Evolutionary conservation across 2,888 invertebrate species (phyloP).

Genomic region (Melanotus villosus): DNA sequence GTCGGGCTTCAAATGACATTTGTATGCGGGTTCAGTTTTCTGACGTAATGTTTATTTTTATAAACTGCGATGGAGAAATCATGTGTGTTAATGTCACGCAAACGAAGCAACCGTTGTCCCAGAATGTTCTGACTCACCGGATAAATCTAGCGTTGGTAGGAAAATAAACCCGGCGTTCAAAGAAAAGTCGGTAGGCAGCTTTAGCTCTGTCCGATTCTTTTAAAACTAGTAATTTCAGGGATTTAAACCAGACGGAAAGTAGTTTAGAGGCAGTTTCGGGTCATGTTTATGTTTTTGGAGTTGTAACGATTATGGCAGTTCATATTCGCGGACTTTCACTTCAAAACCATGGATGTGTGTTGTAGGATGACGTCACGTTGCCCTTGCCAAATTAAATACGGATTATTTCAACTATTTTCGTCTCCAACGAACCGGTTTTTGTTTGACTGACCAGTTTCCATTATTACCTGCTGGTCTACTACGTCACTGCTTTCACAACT

Average conservation of each 20-base stretch:
- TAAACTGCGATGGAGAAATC: conserved; percentile 47
- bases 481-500: conserved; percentile 55
- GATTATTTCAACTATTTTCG: conserved; percentile 41
- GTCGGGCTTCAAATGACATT: conserved; percentile 50
- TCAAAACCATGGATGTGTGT: conserved; percentile 21
- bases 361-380: conserved; percentile 47
- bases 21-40: conserved; percentile 52
- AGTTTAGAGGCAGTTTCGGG: conserved; percentile 10
- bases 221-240: conserved; percentile 6
- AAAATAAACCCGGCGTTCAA: conserved; percentile 17
- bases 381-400: conserved; percentile 45
- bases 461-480: conserved; percentile 50
- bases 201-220: too few relatives aligned
- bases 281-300: conserved; percentile 18
- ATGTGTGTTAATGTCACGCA: conserved; percentile 50
- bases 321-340: conserved; percentile 33
- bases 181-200: not conserved
- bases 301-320: not conserved
- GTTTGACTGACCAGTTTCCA: conserved; percentile 43
- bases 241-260: conserved; percentile 24
- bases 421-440: conserved; percentile 47
- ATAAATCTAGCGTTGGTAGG: conserved; percentile 22
- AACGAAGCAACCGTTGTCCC: conserved; percentile 42
- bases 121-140: conserved; percentile 41
- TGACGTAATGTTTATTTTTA: conserved; percentile 62